Evolutionary conservation across 2,888 invertebrate genomes (phyloP).

Genomic region (Leptinotarsa tumamoca): DNA sequence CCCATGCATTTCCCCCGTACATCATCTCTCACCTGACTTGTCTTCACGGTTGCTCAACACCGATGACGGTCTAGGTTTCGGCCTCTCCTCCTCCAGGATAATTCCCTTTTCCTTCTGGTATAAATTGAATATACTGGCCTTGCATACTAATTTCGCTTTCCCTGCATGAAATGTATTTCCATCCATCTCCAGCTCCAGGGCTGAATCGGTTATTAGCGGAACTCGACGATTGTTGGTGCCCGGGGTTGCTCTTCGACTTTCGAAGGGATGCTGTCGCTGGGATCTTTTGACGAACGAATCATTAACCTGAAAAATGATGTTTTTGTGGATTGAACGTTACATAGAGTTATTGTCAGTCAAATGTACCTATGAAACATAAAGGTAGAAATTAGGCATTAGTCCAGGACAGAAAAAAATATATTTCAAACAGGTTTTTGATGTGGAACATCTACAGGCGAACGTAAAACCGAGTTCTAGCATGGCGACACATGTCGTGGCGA

Average conservation of each 20-base stretch:
- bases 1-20: not conserved
- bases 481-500: too few species aligned
- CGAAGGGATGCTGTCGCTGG: not conserved
- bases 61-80: slow-evolving; percentile 78
- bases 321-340: not conserved
- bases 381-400: too few species aligned
- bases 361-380: too few species aligned
- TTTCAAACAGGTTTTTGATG: too few species aligned
- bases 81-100: slow-evolving; percentile 78
- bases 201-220: slow-evolving; percentile 27
- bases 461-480: too few species aligned
- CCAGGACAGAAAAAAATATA: too few species aligned
- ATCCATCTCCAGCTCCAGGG: slow-evolving; percentile 73
- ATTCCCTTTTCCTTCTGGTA: slow-evolving; percentile 74
- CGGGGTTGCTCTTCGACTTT: not conserved
- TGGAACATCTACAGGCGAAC: too few species aligned
- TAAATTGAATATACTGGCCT: slow-evolving; percentile 76
- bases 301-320: not conserved
- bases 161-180: slow-evolving; percentile 74
- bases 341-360: not conserved
- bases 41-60: slow-evolving; percentile 78
- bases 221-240: slow-evolving; percentile 4
- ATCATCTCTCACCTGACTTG: slow-evolving; percentile 65
- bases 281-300: slow-evolving; percentile 9
- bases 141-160: slow-evolving; percentile 74